Base-by-base conservation (phyloP, 2,113 vertebrate species). In the Gymnorhina tibicen region DNA sequence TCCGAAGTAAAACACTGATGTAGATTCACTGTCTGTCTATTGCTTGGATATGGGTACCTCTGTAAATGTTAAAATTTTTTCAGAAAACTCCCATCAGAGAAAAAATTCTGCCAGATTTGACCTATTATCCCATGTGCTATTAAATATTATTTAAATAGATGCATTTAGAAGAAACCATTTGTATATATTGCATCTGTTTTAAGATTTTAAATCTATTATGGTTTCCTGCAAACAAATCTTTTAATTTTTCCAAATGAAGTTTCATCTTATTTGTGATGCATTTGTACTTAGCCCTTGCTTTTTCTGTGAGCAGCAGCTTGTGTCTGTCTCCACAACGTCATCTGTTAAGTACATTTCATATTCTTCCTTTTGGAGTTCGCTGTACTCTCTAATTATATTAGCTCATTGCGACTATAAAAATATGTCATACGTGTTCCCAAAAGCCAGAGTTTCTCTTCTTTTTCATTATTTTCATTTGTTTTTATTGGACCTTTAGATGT, bases 381-480 rank as follows among this genome's bases (percentile, higher is more conserved):
- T 88, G 49, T 77, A 41, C 15, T 52, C 60, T 84, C 77, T 91
- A 89, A 95, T 87, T 82, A 72, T 58, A 79, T 87, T 85, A 93
- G 42, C 42, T 76, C 27, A 77, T 17, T 80, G 50, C 24, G 39
- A 77, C 32, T 59, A 93, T 20, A 91, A 96, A 87, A 79, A 78
- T 67, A 73, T 46, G 41, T 53, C 66, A 39, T 52, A 60, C 55
- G 26, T 67, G 35, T 44, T 94, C 50, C 79, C 72, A 67, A 85
- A 91, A 96, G 56, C 10, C 66, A 74, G 63, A 86, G 39, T 83
- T 90, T 70, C 30, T 72, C 32, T 88, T 94, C 13, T 79, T 47
- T 91, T 75, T 88, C 72, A 91, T 92, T 77, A 81, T 74, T 92
- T 90, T 78, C 47, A 72, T 55, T 59, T 84, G 79, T 47, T 90